Evolutionary conservation across 2,113 vertebrate species (phyloP), one percentile per base, ranked within the genome.

Genomic region (Cottus gobio): DNA sequence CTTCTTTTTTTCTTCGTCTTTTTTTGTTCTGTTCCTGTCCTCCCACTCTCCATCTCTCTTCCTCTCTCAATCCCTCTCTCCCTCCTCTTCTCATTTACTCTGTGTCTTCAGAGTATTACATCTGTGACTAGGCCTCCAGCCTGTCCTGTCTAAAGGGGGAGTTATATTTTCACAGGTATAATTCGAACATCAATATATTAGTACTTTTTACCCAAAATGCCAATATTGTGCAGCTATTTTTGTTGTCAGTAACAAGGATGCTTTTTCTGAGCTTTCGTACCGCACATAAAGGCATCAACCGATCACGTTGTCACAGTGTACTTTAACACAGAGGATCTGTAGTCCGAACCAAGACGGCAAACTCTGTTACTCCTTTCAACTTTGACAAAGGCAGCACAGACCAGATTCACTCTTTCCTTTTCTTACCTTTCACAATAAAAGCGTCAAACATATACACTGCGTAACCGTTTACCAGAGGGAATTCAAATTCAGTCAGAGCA

Each of bases 21-120:
- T 61, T 71, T 65, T 48, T 20, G 34, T 42, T 76, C 16, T 39
- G 54, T 39, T 61, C 36, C 74, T 71, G 52, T 80, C 37, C n/a
- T 65, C 54, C 46, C 2, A 44, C 52, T 39, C n/a, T 65, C 31
- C 3, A 0, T n/a, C 11, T 28, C 5, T 63, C 12, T 20, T 62
- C 54, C 13, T 62, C 10, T n/a, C 24, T 34, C 57, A 60, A 9
- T 50, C 24, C 11, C 16, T 69, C 13, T 34, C 18, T 76, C 11
- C 20, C 8, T 26, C 31, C 16, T 57, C 3, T 13, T 24, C 61
- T 22, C 30, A 34, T 39, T 9, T 15, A 44, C 42, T 26, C 10
- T 52, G 24, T 62, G 13, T 62, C 39, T 28, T 71, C 2, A 36
- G 28, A 66, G 26, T 44, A 61, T 74, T 62, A n/a, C 7, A 61